phyloP scores from a whole-genome alignment of 2,888 invertebrate species.

The Myopa testacea region DNA sequence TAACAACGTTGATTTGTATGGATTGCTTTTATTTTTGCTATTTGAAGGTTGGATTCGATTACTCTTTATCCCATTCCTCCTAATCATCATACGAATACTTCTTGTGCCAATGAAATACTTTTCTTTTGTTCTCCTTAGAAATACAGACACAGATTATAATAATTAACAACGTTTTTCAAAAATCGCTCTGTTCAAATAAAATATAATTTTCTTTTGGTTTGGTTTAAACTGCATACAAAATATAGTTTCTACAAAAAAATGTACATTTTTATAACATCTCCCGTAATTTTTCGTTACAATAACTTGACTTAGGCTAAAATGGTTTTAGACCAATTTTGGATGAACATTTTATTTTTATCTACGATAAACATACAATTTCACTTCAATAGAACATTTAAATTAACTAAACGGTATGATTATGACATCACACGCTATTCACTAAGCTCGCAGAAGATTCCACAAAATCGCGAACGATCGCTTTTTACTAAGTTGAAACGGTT shows the following conservation, averaged over 20 bases:
- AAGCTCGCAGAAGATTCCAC: not conserved
- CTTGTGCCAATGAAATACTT: not conserved
- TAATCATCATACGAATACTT: not conserved
- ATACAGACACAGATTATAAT: slow-evolving; percentile 5
- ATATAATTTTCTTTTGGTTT: slow-evolving; percentile 21
- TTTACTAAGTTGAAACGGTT: not conserved
- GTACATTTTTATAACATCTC: not conserved
- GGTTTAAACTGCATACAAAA: slow-evolving; percentile 32
- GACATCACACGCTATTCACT: not conserved
- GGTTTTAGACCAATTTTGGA: too few relatives aligned
- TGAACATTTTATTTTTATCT: not conserved
- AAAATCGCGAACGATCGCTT: not conserved
- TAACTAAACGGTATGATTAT: not conserved
- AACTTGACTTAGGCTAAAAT: too few relatives aligned
- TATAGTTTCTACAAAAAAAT: slow-evolving; percentile 25
- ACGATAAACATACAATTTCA: slow-evolving; percentile 17
- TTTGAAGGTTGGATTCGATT: slow-evolving; percentile 11
- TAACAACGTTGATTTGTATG: slow-evolving; percentile 7
- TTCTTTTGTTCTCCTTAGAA: not conserved
- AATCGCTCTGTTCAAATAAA: slow-evolving; percentile 7
- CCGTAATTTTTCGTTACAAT: not conserved
- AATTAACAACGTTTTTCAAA: not conserved
- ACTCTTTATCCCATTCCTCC: slow-evolving; percentile 8
- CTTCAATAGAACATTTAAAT: slow-evolving; percentile 17
- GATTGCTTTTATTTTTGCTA: not conserved